Evolutionary conservation across 2,113 vertebrate genomes (phyloP), one percentile per base, ranked within the genome.

Genomic region (Pluvialis apricaria): DNA sequence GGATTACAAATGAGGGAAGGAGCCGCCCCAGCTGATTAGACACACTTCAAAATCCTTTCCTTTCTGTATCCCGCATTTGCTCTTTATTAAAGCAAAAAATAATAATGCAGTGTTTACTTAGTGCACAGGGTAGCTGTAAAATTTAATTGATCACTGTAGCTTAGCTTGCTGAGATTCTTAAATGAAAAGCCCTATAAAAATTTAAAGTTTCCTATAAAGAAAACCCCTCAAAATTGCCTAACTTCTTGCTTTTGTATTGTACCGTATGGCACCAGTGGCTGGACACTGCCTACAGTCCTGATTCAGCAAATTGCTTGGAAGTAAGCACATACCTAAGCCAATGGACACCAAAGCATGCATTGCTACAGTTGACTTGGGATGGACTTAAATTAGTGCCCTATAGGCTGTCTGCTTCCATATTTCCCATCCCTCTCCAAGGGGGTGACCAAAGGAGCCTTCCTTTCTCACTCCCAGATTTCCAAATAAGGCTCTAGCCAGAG

Each of bases 121-220:
- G 51, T 20, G 82, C 76, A 86, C 26, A 60, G 69, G 32, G 88
- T 90, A 86, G 86, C 82, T 90, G 82, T 96, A 96, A 96, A 96
- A 93, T 88, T 93, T 96, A 95, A 97, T 96, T 96, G 92, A 93
- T 96, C 82, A 57, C 47, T 88, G 69, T 71, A 93, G 55, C 93
- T 93, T 80, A 79, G 85, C 62, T 92, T 96, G 85, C 92, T 94
- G 90, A 90, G 79, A 81, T 92, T 88, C 84, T 95, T 83, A 86
- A 96, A 77, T 86, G 40, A 96, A 90, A 95, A 94, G 26, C 13
- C 36, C 90, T 71, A 86, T 96, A 95, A 96, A 93, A 93, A 86
- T 45, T 9, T 34, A 36, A 94, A 58, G 82, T 31, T 90, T 88
- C 72, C 82, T 38, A 80, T 85, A 73, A 96, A 95, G 69, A 87